A percentile compares a stretch with the other conserved stretches of the same genome.
Evolutionary conservation across 2,888 invertebrate species (phyloP).

Genomic region (Augiades crinisus): DNA sequence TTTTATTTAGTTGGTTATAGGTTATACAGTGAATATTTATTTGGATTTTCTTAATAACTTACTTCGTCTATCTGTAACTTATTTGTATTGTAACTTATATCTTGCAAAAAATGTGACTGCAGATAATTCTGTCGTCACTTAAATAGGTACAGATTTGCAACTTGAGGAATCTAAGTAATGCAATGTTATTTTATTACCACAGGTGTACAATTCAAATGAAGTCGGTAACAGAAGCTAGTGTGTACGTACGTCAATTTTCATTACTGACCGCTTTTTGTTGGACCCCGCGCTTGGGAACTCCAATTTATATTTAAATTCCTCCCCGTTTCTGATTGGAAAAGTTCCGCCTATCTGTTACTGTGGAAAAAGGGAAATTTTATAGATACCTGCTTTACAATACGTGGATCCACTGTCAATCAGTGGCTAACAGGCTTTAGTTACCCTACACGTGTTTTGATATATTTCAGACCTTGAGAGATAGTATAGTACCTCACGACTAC

Average conservation of each 20-base stretch:
- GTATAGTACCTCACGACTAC: too few species aligned
- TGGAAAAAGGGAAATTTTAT: constrained; percentile 31
- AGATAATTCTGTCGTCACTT: too few species aligned
- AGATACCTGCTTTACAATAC: constrained; percentile 20
- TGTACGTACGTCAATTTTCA: constrained; percentile 66
- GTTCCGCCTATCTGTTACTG: constrained; percentile 43
- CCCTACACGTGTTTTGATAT: not conserved
- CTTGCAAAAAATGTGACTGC: too few species aligned
- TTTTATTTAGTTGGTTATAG: too few species aligned
- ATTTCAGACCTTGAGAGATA: not conserved
- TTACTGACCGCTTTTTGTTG: constrained; percentile 61
- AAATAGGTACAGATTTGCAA: too few species aligned
- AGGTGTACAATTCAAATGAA: too few species aligned
- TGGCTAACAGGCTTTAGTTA: constrained; percentile 1
- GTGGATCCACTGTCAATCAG: constrained; percentile 9
- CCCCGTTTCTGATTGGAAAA: constrained; percentile 47
- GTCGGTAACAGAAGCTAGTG: constrained; percentile 40
- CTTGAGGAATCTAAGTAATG: too few species aligned
- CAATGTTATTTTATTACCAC: too few species aligned
- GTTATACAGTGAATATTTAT: too few species aligned
- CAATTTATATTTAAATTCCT: constrained; percentile 55
- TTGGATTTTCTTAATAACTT: too few species aligned
- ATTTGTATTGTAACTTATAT: too few species aligned
- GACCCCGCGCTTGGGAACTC: constrained; percentile 43
- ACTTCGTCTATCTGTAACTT: too few species aligned